Conservation (phyloP, 2,113 vertebrate genomes). For the Petaurus breviceps region DNA sequence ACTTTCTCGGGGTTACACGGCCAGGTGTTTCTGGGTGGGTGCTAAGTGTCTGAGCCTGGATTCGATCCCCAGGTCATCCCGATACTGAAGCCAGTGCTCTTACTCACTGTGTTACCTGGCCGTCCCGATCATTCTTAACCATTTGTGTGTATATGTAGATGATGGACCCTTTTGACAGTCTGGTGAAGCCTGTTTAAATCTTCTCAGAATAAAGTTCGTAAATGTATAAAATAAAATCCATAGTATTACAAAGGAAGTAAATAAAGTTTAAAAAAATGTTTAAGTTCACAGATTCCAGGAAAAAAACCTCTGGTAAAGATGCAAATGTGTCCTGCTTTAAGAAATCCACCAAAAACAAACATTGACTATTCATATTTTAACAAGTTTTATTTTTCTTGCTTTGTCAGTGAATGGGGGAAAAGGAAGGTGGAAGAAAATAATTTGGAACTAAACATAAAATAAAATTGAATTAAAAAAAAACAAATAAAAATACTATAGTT, state of each 20-base stretch:
- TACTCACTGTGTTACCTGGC: too few species aligned
- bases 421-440: neutral
- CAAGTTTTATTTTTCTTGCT: neutral
- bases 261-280: neutral
- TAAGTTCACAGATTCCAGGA: neutral
- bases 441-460: neutral
- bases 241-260: neutral
- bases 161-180: neutral
- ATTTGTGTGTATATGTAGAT: neutral
- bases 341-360: neutral
- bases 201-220: neutral
- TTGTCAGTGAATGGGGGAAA: neutral
- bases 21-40: too few species aligned
- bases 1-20: too few species aligned
- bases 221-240: neutral
- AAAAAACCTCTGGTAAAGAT: neutral
- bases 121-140: neutral
- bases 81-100: too few species aligned
- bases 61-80: too few species aligned
- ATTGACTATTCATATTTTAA: neutral
- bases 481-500: neutral
- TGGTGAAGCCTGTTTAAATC: neutral
- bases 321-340: too few species aligned
- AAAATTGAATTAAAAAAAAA: neutral
- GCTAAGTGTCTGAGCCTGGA: too few species aligned